Evolutionary conservation across 2,888 invertebrate species (phyloP).

Genomic region (Megaustenia siamemsis): DNA sequence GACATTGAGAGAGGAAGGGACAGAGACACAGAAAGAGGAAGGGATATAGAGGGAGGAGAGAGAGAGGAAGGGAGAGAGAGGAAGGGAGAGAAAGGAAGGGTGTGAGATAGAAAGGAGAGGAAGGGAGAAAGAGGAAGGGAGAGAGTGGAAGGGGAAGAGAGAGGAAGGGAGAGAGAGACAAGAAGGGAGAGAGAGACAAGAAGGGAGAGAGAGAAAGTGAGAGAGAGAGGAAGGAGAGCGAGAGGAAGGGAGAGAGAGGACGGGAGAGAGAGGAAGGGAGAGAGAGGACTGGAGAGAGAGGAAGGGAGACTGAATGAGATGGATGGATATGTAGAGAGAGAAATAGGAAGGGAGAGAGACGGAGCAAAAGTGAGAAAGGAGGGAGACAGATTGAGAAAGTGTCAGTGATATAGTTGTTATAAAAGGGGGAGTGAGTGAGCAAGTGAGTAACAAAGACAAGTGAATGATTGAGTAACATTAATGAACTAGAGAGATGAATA

Average conservation of each 20-base stretch:
- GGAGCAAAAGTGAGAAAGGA: background rate
- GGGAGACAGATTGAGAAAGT: no score
- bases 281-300: background rate
- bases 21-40: background rate
- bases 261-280: background rate
- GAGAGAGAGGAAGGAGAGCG: conserved; percentile 24
- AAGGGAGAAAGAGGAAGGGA: no score
- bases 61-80: no score
- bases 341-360: background rate
- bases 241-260: conserved; percentile 32
- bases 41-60: background rate
- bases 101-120: no score
- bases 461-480: no score
- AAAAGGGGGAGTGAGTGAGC: no score
- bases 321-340: background rate
- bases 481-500: no score
- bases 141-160: no score
- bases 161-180: conserved; percentile 3
- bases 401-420: no score
- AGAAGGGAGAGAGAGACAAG: conserved; percentile 34
- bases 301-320: background rate
- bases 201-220: background rate
- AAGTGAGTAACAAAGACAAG: no score
- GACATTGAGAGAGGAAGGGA: background rate
- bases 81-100: no score